Base-by-base conservation (phyloP, 2,888 invertebrate genomes). In the Cosmorhoe ocellata region DNA sequence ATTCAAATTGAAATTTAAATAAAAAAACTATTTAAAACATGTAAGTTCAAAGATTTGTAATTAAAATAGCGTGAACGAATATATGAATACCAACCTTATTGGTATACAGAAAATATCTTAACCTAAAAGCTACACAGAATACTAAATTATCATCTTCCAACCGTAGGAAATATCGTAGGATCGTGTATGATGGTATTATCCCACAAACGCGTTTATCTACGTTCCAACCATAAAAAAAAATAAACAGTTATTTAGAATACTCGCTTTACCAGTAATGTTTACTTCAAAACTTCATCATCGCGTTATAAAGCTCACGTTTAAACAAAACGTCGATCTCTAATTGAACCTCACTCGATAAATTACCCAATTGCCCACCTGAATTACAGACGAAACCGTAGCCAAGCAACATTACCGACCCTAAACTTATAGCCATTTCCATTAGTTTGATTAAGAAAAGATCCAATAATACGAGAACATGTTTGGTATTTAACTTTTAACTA, bases 401-500 rank as follows among this genome's bases (percentile, higher is more conserved):
- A 67, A 74, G 66, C 57, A 71, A 70, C 71, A 51, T 67, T 58
- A 66, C 64, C 58, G 64, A 61, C 73, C 76, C 76, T 71, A 69
- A 72, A 73, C 69, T 69, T 74, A n/a, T n/a, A 61, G 69, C 74
- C 64, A 73, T 78, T 77, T 82, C 82, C 83, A 84, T 86, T 84
- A 85, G 72, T 74, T 79, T 83, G 83, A 85, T 85, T 84, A 83
- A 79, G 77, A 76, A 83, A 76, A 82, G 76, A 79, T 77, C 79
- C 77, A 69, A 78, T 77, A 66, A 67, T 69, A 68, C 67, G 69
- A 67, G 59, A 69, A 73, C 74, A 74, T 77, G 76, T 56, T 76
- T 74, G 80, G 79, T 84, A 82, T 84, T 87, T 84, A 84, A 86
- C 84, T 84, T 85, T 84, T 85, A 84, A 85, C 82, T 81, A 78